Evolutionary conservation across 1,140 invertebrate genomes (phyloP), one percentile per base, ranked within the genome.

Genomic region (Whitmania pigra): DNA sequence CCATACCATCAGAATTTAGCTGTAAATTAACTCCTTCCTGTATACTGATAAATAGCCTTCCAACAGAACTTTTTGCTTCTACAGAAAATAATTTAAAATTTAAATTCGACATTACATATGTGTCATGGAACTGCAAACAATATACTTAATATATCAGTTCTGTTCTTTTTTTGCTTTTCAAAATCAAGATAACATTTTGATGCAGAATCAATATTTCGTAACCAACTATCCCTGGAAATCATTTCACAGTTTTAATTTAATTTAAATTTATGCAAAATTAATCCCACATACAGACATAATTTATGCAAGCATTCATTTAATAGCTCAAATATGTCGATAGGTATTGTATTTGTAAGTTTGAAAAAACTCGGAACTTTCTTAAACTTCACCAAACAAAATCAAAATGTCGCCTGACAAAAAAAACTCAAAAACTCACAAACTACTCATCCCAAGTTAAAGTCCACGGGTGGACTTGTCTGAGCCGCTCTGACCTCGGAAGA

Each of bases 181-280:
- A 86, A 86, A 53, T 87, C 85, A 18, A 83, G 77, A 76, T 87
- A 88, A 60, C 84, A 82, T 72, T 84, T 86, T 67, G 86, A 86
- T 0, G 88, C 87, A 76, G 84, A 83, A 53, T 85, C 84, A 43
- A 90, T 86, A 78, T 86, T 85, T 77, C 87, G 88, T 5, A 86
- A 78, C 89, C 89, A 91, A 22, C 73, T 74, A 70, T 81, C 79
- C 67, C 81, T 81, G 68, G 13, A 75, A 73, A 53, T 54, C 43
- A 53, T 25, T n/a, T 66, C 25, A 31, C 5, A 49, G 43, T 17
- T 36, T 5, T 27, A 18, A 54, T 27, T n/a, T n/a, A n/a, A n/a
- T n/a, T n/a, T n/a, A n/a, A n/a, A n/a, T n/a, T n/a, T n/a, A n/a
- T n/a, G n/a, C n/a, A n/a, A n/a, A n/a, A n/a, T n/a, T n/a, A n/a